Evolutionary conservation across 2,113 vertebrate species (phyloP).

Genomic region (Amblyopsis rosae): DNA sequence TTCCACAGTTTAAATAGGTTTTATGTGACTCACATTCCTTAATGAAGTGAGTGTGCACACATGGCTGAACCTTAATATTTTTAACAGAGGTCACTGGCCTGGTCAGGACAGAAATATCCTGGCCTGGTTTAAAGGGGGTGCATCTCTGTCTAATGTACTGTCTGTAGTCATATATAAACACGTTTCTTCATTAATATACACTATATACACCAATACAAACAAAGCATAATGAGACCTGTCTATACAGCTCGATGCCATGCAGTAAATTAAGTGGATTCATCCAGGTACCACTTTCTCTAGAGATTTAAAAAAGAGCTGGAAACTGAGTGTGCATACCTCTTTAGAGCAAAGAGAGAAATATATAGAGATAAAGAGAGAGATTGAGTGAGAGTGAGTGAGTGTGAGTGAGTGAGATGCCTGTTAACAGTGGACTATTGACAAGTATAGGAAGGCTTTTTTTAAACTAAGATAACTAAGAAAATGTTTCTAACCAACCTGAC

Average conservation of each 20-base stretch:
- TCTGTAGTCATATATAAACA: background rate
- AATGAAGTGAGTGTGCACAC: too few species aligned
- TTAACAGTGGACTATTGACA: slow-evolving; percentile 58
- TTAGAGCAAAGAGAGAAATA: too few species aligned
- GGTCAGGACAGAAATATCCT: too few species aligned
- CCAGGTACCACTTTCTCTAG: background rate
- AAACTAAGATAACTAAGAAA: slow-evolving; percentile 69
- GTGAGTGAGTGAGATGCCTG: background rate
- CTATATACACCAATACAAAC: background rate
- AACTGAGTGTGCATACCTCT: too few species aligned
- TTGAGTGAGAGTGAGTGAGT: too few species aligned
- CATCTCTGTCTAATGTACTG: too few species aligned
- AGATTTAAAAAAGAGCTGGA: background rate
- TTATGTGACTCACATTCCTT: too few species aligned
- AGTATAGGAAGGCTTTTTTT: slow-evolving; percentile 61
- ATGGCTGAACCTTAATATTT: too few species aligned
- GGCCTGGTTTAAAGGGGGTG: too few species aligned
- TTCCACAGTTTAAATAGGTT: too few species aligned
- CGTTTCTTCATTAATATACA: background rate
- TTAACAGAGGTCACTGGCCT: too few species aligned
- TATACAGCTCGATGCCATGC: background rate
- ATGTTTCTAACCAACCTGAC: slow-evolving; percentile 58
- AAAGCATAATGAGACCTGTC: background rate
- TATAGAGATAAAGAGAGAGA: too few species aligned
- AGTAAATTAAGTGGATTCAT: background rate